These are phyloP conservation scores for Dipus sagitta DNA, from an alignment of 2,797 vertebrate species.

Conservation along the genomic window DNA sequence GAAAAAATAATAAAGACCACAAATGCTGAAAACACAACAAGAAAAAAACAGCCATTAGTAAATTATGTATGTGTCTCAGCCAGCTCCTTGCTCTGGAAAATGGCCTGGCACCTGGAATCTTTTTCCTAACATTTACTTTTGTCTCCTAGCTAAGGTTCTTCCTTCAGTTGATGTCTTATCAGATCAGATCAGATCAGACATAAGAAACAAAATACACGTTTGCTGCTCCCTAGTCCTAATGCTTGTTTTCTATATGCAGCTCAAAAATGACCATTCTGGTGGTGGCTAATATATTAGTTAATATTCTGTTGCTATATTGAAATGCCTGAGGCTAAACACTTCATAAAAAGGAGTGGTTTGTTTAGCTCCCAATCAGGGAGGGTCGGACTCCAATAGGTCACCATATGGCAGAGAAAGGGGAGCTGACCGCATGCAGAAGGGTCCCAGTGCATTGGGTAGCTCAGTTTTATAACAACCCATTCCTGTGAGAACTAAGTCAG, in stretches of 20 bases:
- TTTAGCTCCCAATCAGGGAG: not conserved
- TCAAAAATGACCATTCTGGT: not conserved
- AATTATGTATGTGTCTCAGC: not conserved
- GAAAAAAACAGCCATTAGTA: not conserved
- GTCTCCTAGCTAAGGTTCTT: slow-evolving; percentile 12
- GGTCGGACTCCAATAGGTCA: not conserved
- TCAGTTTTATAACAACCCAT: not conserved
- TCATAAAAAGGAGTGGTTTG: not conserved
- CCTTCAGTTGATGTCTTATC: slow-evolving; percentile 1
- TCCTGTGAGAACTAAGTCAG: not conserved
- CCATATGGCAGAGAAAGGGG: not conserved
- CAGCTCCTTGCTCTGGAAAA: not conserved
- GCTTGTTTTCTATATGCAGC: not conserved
- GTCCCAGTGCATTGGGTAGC: not conserved
- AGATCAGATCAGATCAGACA: not conserved
- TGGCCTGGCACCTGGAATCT: not conserved
- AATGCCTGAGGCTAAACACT: not conserved
- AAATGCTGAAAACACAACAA: no score
- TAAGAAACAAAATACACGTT: not conserved
- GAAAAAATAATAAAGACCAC: no score
- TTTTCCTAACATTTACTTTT: slow-evolving; percentile 31
- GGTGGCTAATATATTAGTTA: not conserved
- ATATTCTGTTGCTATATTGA: not conserved
- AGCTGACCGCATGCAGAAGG: not conserved
- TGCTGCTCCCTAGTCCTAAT: not conserved